These are phyloP conservation scores for Xiphias gladius DNA, from an alignment of 2,113 vertebrate species.

Conservation along the genomic window DNA sequence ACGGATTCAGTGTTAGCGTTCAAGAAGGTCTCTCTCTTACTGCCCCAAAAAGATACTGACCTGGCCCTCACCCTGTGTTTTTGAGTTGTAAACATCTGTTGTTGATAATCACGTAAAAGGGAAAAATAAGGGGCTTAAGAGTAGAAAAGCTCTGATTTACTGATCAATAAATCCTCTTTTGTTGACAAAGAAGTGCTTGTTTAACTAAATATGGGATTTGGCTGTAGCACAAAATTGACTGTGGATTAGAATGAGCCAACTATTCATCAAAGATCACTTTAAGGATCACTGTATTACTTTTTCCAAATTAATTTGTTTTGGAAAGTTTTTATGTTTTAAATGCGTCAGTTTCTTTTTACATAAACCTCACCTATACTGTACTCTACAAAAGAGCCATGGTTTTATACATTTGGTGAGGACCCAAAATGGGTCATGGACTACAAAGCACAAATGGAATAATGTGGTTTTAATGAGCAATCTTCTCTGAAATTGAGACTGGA, in stretches of 20 bases:
- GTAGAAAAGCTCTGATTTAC: constrained; percentile 25
- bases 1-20: constrained; percentile 30
- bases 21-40: constrained; percentile 24
- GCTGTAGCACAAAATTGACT: constrained; percentile 3
- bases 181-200: constrained; percentile 17
- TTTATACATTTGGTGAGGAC: no score
- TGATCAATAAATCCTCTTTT: constrained; percentile 25
- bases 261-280: neutral
- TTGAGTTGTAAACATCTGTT: constrained; percentile 62
- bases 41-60: constrained; percentile 43
- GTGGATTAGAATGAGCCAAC: constrained; percentile 7
- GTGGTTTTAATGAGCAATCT: neutral
- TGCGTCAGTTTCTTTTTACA: neutral
- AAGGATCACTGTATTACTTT: no score
- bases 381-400: no score
- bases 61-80: constrained; percentile 47
- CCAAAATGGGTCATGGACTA: no score
- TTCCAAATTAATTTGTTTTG: no score
- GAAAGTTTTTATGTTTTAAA: neutral
- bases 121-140: constrained; percentile 24
- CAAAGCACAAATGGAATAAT: neutral
- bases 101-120: constrained; percentile 45
- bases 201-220: constrained; percentile 37
- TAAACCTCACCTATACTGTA: neutral
- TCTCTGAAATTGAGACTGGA: neutral